phyloP scores from a whole-genome alignment of 2,113 vertebrate species.

The Pycnonotus jocosus region DNA sequence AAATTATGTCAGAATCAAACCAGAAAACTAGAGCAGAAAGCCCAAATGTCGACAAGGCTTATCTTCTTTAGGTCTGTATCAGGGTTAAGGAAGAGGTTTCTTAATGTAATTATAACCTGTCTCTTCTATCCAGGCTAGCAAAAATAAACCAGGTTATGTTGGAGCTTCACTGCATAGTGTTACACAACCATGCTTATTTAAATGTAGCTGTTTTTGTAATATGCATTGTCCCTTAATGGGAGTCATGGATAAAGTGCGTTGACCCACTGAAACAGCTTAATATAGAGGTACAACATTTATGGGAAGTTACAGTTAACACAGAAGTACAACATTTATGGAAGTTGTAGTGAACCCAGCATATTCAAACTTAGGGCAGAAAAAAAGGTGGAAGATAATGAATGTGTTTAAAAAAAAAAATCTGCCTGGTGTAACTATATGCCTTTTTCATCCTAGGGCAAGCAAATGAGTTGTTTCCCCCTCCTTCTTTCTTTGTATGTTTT shows the following conservation, averaged over 20 bases:
- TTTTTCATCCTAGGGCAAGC: not conserved
- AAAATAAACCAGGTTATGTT: conserved; percentile 26
- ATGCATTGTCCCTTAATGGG: not conserved
- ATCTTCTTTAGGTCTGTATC: not conserved
- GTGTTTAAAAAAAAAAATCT: not conserved
- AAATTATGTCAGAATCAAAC: not conserved
- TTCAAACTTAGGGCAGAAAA: not conserved
- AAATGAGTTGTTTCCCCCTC: not conserved
- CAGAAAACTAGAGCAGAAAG: conserved; percentile 29
- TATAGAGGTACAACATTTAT: not conserved
- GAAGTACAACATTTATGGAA: not conserved
- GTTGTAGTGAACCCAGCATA: not conserved
- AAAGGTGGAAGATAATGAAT: not conserved
- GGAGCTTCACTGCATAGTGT: not conserved
- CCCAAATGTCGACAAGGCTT: not conserved
- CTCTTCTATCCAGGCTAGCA: not conserved
- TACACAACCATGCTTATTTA: not conserved
- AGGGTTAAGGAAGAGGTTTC: conserved; percentile 11
- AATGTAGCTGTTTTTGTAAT: conserved; percentile 11
- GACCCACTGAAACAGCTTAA: not conserved
- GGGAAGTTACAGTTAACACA: not conserved
- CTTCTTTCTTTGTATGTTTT: not conserved
- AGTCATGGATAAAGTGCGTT: not conserved
- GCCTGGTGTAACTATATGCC: not conserved
- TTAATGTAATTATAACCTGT: conserved; percentile 16